phyloP scores from a whole-genome alignment of 2,888 invertebrate species.

The Nyleta sp. region DNA sequence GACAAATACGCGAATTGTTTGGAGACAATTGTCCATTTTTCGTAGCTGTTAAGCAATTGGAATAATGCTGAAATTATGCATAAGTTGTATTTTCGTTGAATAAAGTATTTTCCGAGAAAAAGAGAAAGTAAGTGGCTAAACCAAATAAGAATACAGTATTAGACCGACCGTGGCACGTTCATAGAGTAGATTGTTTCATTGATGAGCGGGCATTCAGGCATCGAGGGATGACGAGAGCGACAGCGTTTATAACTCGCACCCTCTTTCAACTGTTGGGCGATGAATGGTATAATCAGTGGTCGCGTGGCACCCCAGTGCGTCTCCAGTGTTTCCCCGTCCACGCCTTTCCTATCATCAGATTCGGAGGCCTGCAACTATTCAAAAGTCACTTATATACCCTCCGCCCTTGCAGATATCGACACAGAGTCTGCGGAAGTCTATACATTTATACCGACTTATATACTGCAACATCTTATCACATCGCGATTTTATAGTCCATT shows the following conservation, averaged over 20 bases:
- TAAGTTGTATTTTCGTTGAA: conserved; percentile 14
- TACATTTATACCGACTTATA: conserved; percentile 62
- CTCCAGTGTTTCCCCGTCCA: conserved; percentile 68
- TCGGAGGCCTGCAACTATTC: conserved; percentile 70
- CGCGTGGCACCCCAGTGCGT: conserved; percentile 78
- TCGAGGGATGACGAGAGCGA: conserved; percentile 74
- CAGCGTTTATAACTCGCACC: conserved; percentile 79
- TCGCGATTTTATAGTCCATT: conserved; percentile 62
- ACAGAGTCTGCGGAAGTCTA: conserved; percentile 53
- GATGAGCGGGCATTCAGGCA: conserved; percentile 81
- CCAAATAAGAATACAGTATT: conserved; percentile 56
- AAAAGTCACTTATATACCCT: conserved; percentile 71
- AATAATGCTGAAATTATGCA: conserved; percentile 18
- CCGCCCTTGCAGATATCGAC: conserved; percentile 58
- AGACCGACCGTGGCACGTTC: conserved; percentile 62
- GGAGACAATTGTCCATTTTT: too few relatives aligned
- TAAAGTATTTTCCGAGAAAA: conserved; percentile 30
- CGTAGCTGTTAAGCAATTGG: too few relatives aligned
- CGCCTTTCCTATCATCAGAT: conserved; percentile 73
- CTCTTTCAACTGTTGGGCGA: conserved; percentile 77
- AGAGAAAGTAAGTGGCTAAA: conserved; percentile 57
- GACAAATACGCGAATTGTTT: too few relatives aligned
- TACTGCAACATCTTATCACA: conserved; percentile 58
- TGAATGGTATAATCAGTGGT: conserved; percentile 83
- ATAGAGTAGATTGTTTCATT: conserved; percentile 79